Evolutionary conservation across 2,888 invertebrate species (phyloP), one percentile per base, ranked within the genome.

Genomic region (Eumacrocentrus americanus): DNA sequence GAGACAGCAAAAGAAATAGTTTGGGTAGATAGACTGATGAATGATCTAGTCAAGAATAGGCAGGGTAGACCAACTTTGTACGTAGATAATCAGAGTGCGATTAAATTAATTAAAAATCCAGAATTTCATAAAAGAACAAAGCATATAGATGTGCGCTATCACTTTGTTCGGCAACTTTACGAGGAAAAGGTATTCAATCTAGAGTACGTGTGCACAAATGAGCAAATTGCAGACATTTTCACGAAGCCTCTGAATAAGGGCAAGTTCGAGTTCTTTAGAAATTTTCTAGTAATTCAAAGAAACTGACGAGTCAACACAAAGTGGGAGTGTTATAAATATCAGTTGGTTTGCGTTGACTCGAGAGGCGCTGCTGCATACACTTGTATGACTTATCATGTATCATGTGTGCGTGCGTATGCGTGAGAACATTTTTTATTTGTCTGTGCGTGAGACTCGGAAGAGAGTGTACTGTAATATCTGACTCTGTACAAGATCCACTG

Each of bases 1-100:
- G 29, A 37, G 7, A 61, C 62, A 1, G 37, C 35, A 1, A 60
- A 54, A 55, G 58, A 64, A 40, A 12, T 64, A 4, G 12, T 67
- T 0, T 66, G 63, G 64, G 14, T 58, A 38, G 11, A 58, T 9
- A 55, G 61, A 59, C 37, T 64, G 14, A 7, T 65, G 1, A 42
- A 38, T 25, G 48, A 48, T 25, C 14, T 48, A 16, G 6, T 12
- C 9, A 14, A 16, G 4, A 16, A 48, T 16, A 7, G 16, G 4
- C 9, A 14, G n/a, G 12, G 12, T 12, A 29, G 16, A 12, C 25
- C 48, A 14, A 14, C 22, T 14, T 25, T 53, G 4, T 25, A 16
- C 22, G 40, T 34, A 14, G 53, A 40, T 14, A 53, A 53, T 40
- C 53, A 53, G 14, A 1, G 20, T n/a, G 37, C 53, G n/a, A 53